A percentile compares a stretch with the other conserved stretches of the same genome.
These are phyloP conservation scores for Coptodon bakossiorum DNA, from an alignment of 2,113 vertebrate species.

Conservation along the genomic window DNA sequence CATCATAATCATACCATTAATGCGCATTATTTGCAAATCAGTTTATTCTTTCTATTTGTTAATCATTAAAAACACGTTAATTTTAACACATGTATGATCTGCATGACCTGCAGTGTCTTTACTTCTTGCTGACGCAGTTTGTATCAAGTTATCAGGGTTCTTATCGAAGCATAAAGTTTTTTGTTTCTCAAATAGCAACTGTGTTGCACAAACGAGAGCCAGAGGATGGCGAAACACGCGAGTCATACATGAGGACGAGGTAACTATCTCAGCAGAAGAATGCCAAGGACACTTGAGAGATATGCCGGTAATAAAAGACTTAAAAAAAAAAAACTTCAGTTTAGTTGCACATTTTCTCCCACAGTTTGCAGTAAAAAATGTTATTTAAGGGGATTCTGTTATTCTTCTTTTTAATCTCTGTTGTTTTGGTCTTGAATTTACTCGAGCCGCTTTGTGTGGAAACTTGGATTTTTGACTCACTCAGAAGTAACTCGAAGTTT, in stretches of 20 bases:
- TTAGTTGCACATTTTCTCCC: background rate
- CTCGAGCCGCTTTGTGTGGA: background rate
- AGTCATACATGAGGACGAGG: background rate
- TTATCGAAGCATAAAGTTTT: background rate
- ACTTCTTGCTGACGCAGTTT: background rate
- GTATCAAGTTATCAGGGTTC: background rate
- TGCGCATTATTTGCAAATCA: fast-evolving
- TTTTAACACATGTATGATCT: background rate
- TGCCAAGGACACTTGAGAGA: background rate
- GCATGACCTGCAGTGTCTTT: background rate
- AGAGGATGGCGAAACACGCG: background rate
- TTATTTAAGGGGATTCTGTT: background rate
- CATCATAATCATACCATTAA: background rate
- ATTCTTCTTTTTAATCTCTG: background rate
- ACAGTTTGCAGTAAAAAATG: background rate
- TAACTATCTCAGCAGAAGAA: background rate
- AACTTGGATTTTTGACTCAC: background rate
- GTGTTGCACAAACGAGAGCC: background rate
- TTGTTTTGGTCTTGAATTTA: background rate
- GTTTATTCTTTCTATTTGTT: background rate
- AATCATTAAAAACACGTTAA: background rate
- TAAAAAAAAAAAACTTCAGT: background rate
- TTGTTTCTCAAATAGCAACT: background rate
- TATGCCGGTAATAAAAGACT: background rate
- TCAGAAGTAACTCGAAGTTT: background rate